These are phyloP conservation scores for Poecilia latipinna DNA, from an alignment of 2,113 vertebrate genomes.

Conservation along the genomic window DNA sequence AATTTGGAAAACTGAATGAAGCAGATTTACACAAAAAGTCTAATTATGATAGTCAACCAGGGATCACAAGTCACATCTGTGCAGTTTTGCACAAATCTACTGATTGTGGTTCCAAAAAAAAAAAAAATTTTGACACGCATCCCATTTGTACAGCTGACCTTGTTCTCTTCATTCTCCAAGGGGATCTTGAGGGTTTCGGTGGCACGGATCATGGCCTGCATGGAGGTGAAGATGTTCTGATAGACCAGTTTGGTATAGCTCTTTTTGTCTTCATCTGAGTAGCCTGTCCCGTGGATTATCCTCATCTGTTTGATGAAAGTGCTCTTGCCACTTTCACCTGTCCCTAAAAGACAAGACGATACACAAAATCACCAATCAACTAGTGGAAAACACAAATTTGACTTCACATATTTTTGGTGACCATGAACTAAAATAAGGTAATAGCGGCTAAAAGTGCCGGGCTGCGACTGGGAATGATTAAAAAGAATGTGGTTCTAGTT, in stretches of 20 bases:
- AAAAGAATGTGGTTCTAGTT: not conserved
- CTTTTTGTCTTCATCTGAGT: conserved; percentile 88
- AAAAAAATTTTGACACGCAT: too few relatives aligned
- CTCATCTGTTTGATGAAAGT: conserved; percentile 95
- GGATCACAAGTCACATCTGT: too few relatives aligned
- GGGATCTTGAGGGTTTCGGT: conserved; percentile 85
- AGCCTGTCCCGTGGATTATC: conserved; percentile 90
- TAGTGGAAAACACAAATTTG: not conserved
- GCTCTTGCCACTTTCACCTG: conserved; percentile 92
- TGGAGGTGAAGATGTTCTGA: conserved; percentile 89
- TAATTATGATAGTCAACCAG: too few relatives aligned
- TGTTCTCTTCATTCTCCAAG: conserved; percentile 82
- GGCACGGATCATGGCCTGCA: conserved; percentile 87
- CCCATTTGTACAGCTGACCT: conserved; percentile 70
- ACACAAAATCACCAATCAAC: not conserved
- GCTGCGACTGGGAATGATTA: not conserved
- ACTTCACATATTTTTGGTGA: not conserved
- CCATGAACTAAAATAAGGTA: not conserved
- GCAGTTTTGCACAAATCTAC: too few relatives aligned
- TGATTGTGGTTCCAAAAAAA: too few relatives aligned
- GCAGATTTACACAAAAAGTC: too few relatives aligned
- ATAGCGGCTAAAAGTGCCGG: not conserved
- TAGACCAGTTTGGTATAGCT: conserved; percentile 87
- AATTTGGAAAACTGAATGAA: too few relatives aligned
- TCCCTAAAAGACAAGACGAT: conserved; percentile 72